Percentiles rank a stretch among this genome's conserved stretches.
Conservation (phyloP, 2,797 vertebrate genomes). For the Rhodeus uyekii region DNA sequence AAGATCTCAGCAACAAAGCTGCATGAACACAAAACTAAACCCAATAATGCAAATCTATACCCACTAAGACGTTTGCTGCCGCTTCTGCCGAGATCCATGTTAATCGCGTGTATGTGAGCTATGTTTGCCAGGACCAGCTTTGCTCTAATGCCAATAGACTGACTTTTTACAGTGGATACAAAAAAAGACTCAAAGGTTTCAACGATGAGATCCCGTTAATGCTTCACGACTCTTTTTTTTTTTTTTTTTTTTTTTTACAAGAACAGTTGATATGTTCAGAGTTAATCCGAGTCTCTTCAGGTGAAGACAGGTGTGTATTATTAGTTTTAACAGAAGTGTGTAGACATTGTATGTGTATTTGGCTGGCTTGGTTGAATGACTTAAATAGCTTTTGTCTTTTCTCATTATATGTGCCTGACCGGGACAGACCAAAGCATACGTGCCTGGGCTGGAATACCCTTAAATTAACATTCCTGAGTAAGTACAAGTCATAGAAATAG, state of each 20-base stretch:
- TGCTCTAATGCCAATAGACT: neutral
- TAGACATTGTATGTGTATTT: neutral
- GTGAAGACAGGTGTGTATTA: neutral
- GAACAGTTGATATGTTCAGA: neutral
- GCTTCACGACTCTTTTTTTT: too few relatives aligned
- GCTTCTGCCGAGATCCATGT: neutral
- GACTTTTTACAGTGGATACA: neutral
- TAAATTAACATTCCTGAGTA: neutral
- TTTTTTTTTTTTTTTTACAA: too few relatives aligned
- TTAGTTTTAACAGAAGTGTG: neutral
- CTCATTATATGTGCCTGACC: neutral
- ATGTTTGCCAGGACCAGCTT: neutral
- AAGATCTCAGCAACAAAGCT: neutral
- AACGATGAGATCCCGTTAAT: too few relatives aligned
- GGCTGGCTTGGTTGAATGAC: neutral
- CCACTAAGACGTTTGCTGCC: neutral
- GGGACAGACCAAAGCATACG: neutral
- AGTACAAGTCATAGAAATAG: too few relatives aligned
- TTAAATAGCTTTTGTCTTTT: neutral
- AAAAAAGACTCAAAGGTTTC: too few relatives aligned
- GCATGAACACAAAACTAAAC: neutral
- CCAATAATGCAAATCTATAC: neutral
- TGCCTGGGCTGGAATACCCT: neutral
- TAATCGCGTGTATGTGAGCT: neutral
- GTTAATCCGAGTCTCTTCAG: neutral